Conservation (phyloP, 2,113 vertebrate species). For the Paratilapia polleni region DNA sequence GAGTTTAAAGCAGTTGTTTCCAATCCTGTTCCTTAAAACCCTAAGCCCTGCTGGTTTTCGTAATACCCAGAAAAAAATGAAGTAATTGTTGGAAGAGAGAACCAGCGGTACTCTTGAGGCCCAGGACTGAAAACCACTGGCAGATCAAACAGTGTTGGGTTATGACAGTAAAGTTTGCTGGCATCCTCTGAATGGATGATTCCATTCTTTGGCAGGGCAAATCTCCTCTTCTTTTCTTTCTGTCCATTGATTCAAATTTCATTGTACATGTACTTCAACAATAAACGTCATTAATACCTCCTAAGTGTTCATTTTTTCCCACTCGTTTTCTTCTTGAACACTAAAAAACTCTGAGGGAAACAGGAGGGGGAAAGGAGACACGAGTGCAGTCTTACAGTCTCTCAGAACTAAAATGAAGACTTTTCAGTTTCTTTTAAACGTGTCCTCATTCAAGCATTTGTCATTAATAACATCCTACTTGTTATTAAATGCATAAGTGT, state of each 20-base stretch:
- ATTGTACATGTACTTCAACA: constrained; percentile 65
- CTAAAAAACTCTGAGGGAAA: constrained; percentile 72
- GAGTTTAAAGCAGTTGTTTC: constrained; percentile 42
- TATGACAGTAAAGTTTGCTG: constrained; percentile 81
- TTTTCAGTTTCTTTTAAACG: constrained; percentile 54
- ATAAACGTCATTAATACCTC: constrained; percentile 68
- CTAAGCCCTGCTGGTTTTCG: constrained; percentile 47
- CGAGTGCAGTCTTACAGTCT: constrained; percentile 70
- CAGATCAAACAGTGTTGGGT: constrained; percentile 37
- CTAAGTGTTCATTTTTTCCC: constrained; percentile 46
- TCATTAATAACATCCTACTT: constrained; percentile 72
- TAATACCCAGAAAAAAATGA: constrained; percentile 1
- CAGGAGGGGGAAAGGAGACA: constrained; percentile 49
- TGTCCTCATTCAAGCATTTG: constrained; percentile 61
- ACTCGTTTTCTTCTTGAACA: constrained; percentile 58
- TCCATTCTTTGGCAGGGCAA: constrained; percentile 97
- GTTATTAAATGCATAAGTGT: constrained; percentile 72
- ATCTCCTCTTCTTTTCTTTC: constrained; percentile 86
- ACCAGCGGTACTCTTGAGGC: constrained; percentile 42
- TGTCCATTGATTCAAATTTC: constrained; percentile 56
- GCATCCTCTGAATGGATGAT: constrained; percentile 91
- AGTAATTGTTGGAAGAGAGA: constrained; percentile 19
- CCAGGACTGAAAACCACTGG: constrained; percentile 56
- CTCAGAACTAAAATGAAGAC: constrained; percentile 64
- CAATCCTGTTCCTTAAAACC: constrained; percentile 22